Evolutionary conservation across 2,113 vertebrate genomes (phyloP), one percentile per base, ranked within the genome.

Genomic region (Alligator mississippiensis): DNA sequence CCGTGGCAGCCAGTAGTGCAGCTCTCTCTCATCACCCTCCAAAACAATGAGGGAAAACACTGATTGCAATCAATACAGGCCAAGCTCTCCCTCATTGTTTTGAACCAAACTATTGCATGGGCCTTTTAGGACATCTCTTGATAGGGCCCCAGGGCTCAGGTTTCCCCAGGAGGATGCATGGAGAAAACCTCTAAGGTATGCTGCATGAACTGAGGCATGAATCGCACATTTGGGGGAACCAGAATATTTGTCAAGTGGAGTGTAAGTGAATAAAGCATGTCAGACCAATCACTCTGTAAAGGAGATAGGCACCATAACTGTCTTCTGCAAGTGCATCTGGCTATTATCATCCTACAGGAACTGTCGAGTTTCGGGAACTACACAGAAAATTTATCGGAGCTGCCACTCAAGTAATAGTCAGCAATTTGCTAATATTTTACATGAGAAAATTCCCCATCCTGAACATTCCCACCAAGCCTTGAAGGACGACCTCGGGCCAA

Each of bases 331-430:
- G 92, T 70, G 64, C 90, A 70, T 89, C 87, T 84, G 87, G 82
- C 83, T 95, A 85, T 85, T 88, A 83, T 90, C 95, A 87, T 92
- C 95, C 94, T 90, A 89, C 96, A 96, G 93, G 94, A 95, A 93
- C 87, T 90, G 91, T 95, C 91, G 92, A 87, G 62, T 93, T 96
- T 93, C 47, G 15, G 93, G 89, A 95, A 66, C 90, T 77, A 77
- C 87, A 21, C 77, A 90, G 62, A 85, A 94, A 94, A 96, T 87
- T 80, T 93, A 95, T 96, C 80, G 93, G 57, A 94, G 87, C 24
- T 90, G 85, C 90, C 91, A 84, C 80, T 77, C 80, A 75, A 64
- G 87, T 47, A 55, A 2, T 13, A 95, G 80, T 87, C 85, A 95
- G 93, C 87, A 93, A 88, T 13, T 3, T 82, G 89, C 80, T 96